Percentiles rank a stretch among this genome's conserved stretches.
Conservation (phyloP, 2,113 vertebrate species). For the Pagrus major region DNA sequence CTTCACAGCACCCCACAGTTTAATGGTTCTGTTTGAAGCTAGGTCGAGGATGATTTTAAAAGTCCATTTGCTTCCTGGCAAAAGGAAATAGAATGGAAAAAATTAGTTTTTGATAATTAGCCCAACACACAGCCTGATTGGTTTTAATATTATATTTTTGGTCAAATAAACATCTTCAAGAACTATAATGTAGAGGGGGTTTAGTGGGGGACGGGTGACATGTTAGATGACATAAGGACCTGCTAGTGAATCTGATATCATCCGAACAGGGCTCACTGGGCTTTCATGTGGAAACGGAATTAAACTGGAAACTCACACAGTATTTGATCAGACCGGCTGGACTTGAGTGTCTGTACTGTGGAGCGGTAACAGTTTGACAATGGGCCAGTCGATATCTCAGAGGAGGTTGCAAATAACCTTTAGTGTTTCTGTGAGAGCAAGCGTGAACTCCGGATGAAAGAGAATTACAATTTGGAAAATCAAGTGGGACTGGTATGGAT, state of each 20-base stretch:
- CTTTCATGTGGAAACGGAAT: slow-evolving; percentile 60
- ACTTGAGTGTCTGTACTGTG: slow-evolving; percentile 31
- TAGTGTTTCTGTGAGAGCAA: slow-evolving; percentile 31
- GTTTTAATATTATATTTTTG: not conserved
- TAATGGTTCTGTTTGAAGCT: slow-evolving; percentile 4
- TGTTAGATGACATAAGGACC: slow-evolving; percentile 41
- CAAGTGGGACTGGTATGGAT: not conserved
- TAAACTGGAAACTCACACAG: slow-evolving; percentile 35
- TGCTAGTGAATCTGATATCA: slow-evolving; percentile 46
- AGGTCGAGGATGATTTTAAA: slow-evolving; percentile 14
- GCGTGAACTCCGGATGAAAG: slow-evolving; percentile 26
- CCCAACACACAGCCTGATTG: not conserved
- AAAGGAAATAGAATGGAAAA: not conserved
- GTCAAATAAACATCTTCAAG: not conserved
- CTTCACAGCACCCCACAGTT: not conserved
- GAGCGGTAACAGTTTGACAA: slow-evolving; percentile 48
- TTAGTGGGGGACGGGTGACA: slow-evolving; percentile 6
- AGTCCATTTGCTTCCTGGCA: not conserved
- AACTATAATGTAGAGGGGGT: not conserved
- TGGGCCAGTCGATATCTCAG: slow-evolving; percentile 42
- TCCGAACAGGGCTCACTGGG: slow-evolving; percentile 46
- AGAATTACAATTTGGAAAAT: slow-evolving; percentile 33
- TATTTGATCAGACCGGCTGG: slow-evolving; percentile 45
- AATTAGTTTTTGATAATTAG: not conserved
- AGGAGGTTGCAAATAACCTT: slow-evolving; percentile 48